phyloP scores from a whole-genome alignment of 2,113 vertebrate species.

The Casuarius casuarius region DNA sequence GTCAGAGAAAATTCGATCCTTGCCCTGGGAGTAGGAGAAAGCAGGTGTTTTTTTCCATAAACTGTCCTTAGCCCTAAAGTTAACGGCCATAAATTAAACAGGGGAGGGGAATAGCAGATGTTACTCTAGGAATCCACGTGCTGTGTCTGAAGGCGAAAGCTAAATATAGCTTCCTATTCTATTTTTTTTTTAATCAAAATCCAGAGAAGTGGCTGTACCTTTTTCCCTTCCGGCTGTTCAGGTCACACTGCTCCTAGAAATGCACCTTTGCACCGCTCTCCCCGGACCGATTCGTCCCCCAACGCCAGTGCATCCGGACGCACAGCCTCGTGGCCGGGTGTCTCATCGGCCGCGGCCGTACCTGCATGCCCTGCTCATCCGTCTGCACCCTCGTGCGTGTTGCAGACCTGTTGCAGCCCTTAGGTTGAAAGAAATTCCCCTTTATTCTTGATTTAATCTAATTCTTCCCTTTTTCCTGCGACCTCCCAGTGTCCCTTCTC shows the following conservation, averaged over 20 bases:
- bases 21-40: constrained; percentile 60
- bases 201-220: accelerated
- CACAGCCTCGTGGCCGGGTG: accelerated
- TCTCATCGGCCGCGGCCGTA: not conserved
- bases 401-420: not conserved
- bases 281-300: accelerated
- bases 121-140: not conserved
- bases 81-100: constrained; percentile 56
- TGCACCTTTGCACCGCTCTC: not conserved
- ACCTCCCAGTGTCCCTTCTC: accelerated
- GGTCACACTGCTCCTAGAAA: accelerated
- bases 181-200: not conserved
- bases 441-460: accelerated
- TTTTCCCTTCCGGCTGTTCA: not conserved
- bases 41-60: constrained; percentile 78
- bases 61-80: constrained; percentile 69
- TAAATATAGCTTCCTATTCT: not conserved
- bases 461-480: not conserved
- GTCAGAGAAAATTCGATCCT: constrained; percentile 65
- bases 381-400: accelerated
- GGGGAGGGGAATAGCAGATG: constrained; percentile 49
- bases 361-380: not conserved
- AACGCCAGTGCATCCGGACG: accelerated
- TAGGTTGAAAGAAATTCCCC: accelerated
- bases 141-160: constrained; percentile 27